Base-by-base conservation (phyloP, 2,797 vertebrate genomes). In the Acanthiza pusilla region DNA sequence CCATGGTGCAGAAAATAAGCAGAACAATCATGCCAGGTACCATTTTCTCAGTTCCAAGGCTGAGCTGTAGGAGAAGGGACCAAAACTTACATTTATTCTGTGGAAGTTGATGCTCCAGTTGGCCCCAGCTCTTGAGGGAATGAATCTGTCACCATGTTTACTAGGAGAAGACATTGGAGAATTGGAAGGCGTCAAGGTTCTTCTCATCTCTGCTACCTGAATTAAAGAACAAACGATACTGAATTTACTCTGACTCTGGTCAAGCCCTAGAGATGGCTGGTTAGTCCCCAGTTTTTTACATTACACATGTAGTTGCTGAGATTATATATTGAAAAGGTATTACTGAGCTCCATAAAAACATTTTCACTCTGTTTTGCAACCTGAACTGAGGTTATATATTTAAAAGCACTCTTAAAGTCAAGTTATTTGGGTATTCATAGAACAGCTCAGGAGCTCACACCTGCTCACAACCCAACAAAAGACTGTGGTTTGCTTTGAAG, bases 51-150 rank as follows among this genome's bases (percentile, higher is more conserved):
- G 26, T 76, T 74, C 32, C 50, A 57, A 76, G 61, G 13, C 25
- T 34, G 40, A 43, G 50, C 32, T 81, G 27, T 2, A 65, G 40
- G 38, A 89, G 26, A 84, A 9, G 6, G 10, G 29, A 74, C 21
- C 22, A 63, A 57, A 32, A 94, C 98, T 98, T 96, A 99, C 99
- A 66, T 99, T 99, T 97, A 99, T 99, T 93, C 99, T 98, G 97
- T 99, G 99, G 97, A 99, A 99, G 95, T 99, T 99, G 91, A 99
- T 99, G 77, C 99, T 99, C 99, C 99, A 99, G 98, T 99, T 99
- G 96, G 99, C 99, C 29, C 99, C 99, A 0, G 99, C 99, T 91
- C 99, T 98, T 10, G 99, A 99, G 25, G 99, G 99, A 95, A 99
- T 99, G 97, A 99, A 99, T 65, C 99, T 98, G 97, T 99, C 99